phyloP scores from a whole-genome alignment of 2,113 vertebrate genomes.

The Nannobrachium achirus region DNA sequence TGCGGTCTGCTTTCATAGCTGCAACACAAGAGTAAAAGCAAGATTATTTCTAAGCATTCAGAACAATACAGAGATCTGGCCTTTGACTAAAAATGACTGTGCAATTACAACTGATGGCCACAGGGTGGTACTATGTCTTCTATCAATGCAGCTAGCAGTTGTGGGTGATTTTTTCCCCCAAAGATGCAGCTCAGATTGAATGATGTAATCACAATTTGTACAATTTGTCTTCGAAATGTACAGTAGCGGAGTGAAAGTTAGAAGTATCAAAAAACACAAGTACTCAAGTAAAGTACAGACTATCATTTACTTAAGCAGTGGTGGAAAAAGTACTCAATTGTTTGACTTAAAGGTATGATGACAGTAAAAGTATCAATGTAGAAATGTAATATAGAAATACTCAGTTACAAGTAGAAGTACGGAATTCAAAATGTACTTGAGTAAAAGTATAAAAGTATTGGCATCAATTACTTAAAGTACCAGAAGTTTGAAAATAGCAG shows the following conservation, averaged over 20 bases:
- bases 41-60: neutral
- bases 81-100: neutral
- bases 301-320: no score
- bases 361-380: no score
- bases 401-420: no score
- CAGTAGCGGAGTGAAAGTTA: conserved; percentile 12
- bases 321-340: no score
- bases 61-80: neutral
- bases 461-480: no score
- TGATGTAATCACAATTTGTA: conserved; percentile 60
- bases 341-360: no score
- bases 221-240: conserved; percentile 30
- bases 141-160: conserved; percentile 4
- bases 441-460: no score
- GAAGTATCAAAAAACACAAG: no score
- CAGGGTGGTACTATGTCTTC: conserved; percentile 57
- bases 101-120: conserved; percentile 37
- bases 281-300: no score
- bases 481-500: no score
- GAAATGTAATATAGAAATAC: no score
- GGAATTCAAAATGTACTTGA: no score
- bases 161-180: neutral
- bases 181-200: conserved; percentile 20
- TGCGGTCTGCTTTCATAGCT: conserved; percentile 92
- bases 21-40: neutral